phyloP scores from a whole-genome alignment of 2,113 vertebrate species.

The Turdus rufiventris region DNA sequence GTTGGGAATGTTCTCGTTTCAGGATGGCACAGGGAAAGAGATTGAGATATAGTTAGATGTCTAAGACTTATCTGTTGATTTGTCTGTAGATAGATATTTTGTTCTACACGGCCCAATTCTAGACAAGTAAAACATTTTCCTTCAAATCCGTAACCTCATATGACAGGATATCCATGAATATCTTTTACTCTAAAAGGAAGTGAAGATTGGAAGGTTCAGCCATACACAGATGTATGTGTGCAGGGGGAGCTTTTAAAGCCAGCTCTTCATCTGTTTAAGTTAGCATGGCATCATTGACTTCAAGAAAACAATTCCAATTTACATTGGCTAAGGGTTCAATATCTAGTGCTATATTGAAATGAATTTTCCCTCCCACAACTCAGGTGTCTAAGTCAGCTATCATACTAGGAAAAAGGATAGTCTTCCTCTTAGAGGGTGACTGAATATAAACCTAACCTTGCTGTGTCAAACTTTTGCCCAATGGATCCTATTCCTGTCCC shows the following conservation, averaged over 20 bases:
- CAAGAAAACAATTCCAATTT: neutral
- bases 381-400: neutral
- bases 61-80: neutral
- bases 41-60: neutral
- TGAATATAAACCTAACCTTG: neutral
- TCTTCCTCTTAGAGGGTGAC: neutral
- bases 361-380: rapidly evolving
- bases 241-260: neutral
- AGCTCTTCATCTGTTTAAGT: neutral
- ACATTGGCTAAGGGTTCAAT: neutral
- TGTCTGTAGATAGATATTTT: neutral
- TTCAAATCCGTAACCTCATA: neutral
- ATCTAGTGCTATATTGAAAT: neutral
- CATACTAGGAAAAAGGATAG: neutral
- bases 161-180: neutral
- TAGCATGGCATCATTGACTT: neutral
- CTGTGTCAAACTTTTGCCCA: neutral
- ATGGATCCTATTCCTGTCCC: neutral
- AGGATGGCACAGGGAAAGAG: neutral
- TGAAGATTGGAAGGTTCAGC: neutral
- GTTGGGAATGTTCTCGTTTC: neutral
- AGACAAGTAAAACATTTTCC: neutral
- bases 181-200: neutral
- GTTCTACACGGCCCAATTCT: neutral
- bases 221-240: neutral